phyloP scores from a whole-genome alignment of 2,113 vertebrate genomes.

The Apodemus sylvaticus region DNA sequence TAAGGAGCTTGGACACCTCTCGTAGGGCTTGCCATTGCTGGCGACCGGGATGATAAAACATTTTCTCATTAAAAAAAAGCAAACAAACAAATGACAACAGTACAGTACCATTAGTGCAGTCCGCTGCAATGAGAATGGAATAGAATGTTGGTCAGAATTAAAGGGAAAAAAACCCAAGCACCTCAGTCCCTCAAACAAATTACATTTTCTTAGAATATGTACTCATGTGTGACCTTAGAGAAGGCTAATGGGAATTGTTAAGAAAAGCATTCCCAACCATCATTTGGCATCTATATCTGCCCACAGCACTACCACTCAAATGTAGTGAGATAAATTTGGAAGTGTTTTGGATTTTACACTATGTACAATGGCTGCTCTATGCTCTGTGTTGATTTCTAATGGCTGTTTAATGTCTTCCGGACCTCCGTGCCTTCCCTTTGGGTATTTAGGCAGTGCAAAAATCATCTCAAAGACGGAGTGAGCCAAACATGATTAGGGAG shows the following conservation, averaged over 20 bases:
- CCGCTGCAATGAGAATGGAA: not conserved
- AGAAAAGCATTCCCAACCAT: not conserved
- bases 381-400: not conserved
- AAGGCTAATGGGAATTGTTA: not conserved
- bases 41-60: not conserved
- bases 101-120: not conserved
- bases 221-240: not conserved
- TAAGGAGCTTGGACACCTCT: not conserved
- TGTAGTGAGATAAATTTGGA: constrained; percentile 17
- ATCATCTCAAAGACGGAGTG: not conserved
- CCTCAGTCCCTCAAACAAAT: not conserved
- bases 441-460: constrained; percentile 9
- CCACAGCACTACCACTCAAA: not conserved
- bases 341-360: not conserved
- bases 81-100: too few species aligned
- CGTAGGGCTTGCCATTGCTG: not conserved
- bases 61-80: not conserved
- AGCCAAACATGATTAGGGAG: constrained; percentile 6
- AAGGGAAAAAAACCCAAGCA: not conserved
- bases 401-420: not conserved
- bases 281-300: not conserved
- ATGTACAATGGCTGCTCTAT: not conserved
- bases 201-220: constrained; percentile 21
- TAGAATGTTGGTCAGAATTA: not conserved
- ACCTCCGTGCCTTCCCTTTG: constrained; percentile 1